Evolutionary conservation across 1,140 invertebrate species (phyloP).

Genomic region (Drosophila equinoxialis): DNA sequence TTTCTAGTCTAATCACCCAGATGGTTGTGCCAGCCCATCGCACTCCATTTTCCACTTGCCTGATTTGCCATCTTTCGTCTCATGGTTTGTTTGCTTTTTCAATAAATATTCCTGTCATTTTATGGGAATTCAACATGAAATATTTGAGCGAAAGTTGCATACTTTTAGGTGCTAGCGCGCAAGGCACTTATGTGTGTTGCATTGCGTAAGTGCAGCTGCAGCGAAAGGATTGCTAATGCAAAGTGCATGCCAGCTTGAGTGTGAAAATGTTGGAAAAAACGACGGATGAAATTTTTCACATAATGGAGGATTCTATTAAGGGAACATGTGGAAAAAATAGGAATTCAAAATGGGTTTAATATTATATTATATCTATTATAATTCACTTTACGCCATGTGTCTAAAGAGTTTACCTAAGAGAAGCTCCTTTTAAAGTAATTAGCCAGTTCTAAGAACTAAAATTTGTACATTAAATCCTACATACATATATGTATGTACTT

Average conservation of each 20-base stretch:
- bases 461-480: too few relatives aligned
- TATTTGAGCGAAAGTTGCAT: slow-evolving; percentile 30
- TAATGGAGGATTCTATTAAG: too few relatives aligned
- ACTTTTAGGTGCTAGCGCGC: slow-evolving; percentile 30
- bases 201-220: slow-evolving; percentile 75
- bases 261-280: slow-evolving; percentile 73
- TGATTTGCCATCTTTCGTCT: slow-evolving; percentile 11
- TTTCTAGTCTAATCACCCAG: slow-evolving; percentile 28
- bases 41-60: slow-evolving; percentile 48
- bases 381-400: too few relatives aligned
- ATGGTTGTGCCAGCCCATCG: slow-evolving; percentile 5
- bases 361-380: too few relatives aligned
- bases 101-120: slow-evolving; percentile 21
- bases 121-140: neutral
- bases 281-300: too few relatives aligned
- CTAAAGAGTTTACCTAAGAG: too few relatives aligned
- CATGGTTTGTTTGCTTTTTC: neutral
- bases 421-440: too few relatives aligned
- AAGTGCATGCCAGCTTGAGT: slow-evolving; percentile 72
- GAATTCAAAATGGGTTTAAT: too few relatives aligned
- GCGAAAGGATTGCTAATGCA: slow-evolving; percentile 42
- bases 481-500: too few relatives aligned
- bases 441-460: too few relatives aligned
- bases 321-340: too few relatives aligned
- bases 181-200: slow-evolving; percentile 60